These are phyloP conservation scores for Drosophila leonis DNA, from an alignment of 2,888 invertebrate genomes.

Conservation along the genomic window DNA sequence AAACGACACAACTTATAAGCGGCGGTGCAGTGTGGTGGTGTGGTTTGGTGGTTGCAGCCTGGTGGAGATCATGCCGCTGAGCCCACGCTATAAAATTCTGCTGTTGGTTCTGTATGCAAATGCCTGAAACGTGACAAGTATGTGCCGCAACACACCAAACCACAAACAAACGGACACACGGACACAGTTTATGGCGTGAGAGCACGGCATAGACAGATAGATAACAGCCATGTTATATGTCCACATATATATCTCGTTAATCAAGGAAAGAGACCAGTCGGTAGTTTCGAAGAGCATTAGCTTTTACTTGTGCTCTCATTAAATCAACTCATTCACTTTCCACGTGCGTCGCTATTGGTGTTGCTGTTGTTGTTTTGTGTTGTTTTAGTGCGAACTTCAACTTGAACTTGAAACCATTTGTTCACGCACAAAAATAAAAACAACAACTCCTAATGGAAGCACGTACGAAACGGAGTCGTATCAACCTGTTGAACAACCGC, in stretches of 20 bases:
- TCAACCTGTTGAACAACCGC: constrained; percentile 59
- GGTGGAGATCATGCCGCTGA: constrained; percentile 42
- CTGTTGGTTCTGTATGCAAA: constrained; percentile 67
- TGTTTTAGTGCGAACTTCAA: constrained; percentile 53
- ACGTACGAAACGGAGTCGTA: constrained; percentile 42
- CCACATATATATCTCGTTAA: constrained; percentile 27
- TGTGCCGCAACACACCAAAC: constrained; percentile 48
- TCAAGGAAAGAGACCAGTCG: constrained; percentile 27
- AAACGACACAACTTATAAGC: constrained; percentile 22
- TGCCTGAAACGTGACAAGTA: constrained; percentile 72
- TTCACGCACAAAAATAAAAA: constrained; percentile 20
- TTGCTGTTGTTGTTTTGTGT: constrained; percentile 20
- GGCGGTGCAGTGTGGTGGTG: constrained; percentile 1
- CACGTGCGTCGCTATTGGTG: constrained; percentile 22
- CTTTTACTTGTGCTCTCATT: constrained; percentile 51
- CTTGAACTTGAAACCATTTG: constrained; percentile 78
- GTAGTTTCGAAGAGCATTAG: constrained; percentile 40
- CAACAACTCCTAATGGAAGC: constrained; percentile 34
- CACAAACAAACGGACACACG: constrained; percentile 33
- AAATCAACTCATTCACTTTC: constrained; percentile 52
- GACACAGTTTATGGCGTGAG: constrained; percentile 55
- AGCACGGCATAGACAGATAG: constrained; percentile 47
- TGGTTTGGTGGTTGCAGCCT: constrained; percentile 19
- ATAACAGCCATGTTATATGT: constrained; percentile 30
- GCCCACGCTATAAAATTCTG: constrained; percentile 68